These are phyloP conservation scores for Hyles euphorbiae DNA, from an alignment of 1,140 invertebrate genomes.

Conservation along the genomic window DNA sequence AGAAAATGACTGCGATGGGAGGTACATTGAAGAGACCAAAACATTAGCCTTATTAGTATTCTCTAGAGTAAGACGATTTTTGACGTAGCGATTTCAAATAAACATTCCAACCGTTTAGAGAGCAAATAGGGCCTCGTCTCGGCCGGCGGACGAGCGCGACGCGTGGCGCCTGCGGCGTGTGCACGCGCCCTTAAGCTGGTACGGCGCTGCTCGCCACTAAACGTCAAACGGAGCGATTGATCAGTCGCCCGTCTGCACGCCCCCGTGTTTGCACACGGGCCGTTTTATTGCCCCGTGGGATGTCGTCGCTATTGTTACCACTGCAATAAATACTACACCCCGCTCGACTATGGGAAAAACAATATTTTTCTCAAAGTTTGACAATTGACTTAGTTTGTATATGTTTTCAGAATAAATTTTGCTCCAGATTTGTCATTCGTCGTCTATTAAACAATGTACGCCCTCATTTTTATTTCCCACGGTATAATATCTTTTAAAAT, in stretches of 20 bases:
- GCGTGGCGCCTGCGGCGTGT: conserved; percentile 30
- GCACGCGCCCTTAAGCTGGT: conserved; percentile 43
- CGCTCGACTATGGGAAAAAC: conserved; percentile 37
- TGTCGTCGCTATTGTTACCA: conserved; percentile 38
- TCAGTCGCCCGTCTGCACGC: conserved; percentile 35
- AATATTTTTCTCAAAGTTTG: conserved; percentile 36
- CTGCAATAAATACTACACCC: conserved; percentile 38
- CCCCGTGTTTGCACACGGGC: conserved; percentile 44
- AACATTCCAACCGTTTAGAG: no score
- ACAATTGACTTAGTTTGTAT: no score
- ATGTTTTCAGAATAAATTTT: no score
- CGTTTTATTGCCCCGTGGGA: conserved; percentile 53
- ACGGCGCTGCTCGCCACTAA: conserved; percentile 42
- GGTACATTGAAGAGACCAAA: no score
- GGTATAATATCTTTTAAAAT: no score
- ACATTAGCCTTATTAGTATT: no score
- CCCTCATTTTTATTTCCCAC: no score
- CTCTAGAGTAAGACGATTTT: no score
- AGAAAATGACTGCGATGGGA: no score
- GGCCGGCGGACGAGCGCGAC: conserved; percentile 4
- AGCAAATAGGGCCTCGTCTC: conserved; percentile 6
- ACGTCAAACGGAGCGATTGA: conserved; percentile 52
- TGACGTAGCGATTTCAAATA: no score
- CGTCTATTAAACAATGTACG: no score
- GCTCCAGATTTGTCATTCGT: no score